These are phyloP conservation scores for Okapia johnstoni DNA, from an alignment of 2,113 vertebrate species.

Conservation along the genomic window DNA sequence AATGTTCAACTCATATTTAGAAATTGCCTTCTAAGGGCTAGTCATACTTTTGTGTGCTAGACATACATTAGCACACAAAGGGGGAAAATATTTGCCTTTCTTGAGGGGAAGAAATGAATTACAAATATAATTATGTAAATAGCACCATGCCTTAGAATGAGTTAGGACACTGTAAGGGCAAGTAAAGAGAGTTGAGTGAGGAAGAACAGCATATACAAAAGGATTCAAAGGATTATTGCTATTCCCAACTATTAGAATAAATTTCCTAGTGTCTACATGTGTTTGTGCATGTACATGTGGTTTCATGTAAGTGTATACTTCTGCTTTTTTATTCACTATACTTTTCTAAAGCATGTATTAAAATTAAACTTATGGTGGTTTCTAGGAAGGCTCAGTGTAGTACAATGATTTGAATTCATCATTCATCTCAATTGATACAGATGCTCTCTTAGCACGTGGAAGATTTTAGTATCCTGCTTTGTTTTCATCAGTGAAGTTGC, in stretches of 20 bases:
- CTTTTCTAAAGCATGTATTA: not conserved
- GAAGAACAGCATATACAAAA: not conserved
- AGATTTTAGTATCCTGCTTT: not conserved
- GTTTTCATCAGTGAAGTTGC: not conserved
- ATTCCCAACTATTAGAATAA: not conserved
- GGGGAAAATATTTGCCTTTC: not conserved
- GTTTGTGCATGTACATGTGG: not conserved
- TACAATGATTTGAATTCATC: not conserved
- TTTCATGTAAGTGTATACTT: not conserved
- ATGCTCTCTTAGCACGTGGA: accelerated
- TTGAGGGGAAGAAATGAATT: not conserved
- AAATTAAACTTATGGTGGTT: not conserved
- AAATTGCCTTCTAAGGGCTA: too few species aligned
- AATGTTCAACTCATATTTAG: too few species aligned
- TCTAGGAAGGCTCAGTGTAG: not conserved
- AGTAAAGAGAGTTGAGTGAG: not conserved
- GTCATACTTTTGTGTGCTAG: not conserved
- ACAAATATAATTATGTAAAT: not conserved
- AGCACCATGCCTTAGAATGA: not conserved
- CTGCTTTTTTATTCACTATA: too few species aligned
- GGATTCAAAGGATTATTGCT: not conserved
- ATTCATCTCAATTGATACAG: not conserved
- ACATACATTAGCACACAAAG: not conserved
- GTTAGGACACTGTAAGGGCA: not conserved
- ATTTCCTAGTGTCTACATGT: not conserved